Conservation (phyloP, 2,888 invertebrate genomes). For the Horisme vitalbata region DNA sequence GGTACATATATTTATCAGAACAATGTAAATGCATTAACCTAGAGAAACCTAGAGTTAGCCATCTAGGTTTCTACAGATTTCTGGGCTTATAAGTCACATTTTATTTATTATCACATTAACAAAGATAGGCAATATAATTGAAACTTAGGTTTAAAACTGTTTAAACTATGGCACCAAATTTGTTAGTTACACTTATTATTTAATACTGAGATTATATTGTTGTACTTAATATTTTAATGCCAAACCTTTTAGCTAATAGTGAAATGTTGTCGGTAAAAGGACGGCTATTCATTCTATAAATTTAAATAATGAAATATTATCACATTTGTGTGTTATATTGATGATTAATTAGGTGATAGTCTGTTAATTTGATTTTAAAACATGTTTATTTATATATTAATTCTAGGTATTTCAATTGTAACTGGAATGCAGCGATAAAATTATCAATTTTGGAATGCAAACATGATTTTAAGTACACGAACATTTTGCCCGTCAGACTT, state of each 20-base stretch:
- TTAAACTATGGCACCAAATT: constrained; percentile 57
- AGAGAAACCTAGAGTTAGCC: too few relatives aligned
- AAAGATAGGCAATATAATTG: constrained; percentile 4
- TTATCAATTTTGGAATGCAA: constrained; percentile 7
- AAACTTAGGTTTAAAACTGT: constrained; percentile 6
- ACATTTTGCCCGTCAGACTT: neutral
- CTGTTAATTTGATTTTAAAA: neutral
- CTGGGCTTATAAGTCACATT: neutral
- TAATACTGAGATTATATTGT: constrained; percentile 64
- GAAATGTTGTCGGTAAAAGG: constrained; percentile 38
- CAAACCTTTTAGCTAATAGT: constrained; percentile 23
- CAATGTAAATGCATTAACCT: constrained; percentile 4
- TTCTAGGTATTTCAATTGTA: neutral
- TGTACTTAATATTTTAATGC: constrained; percentile 44
- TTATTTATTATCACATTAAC: neutral
- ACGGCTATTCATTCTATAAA: constrained; percentile 37
- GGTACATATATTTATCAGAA: constrained; percentile 6
- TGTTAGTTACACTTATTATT: constrained; percentile 37
- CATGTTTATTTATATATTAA: neutral
- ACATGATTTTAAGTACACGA: neutral
- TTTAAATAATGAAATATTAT: neutral
- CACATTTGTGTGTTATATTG: neutral
- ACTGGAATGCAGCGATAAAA: constrained; percentile 10
- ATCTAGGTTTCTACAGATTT: too few relatives aligned
- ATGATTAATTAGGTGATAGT: neutral